Conservation (phyloP, 1,140 invertebrate species). For the Capitella teleta region DNA sequence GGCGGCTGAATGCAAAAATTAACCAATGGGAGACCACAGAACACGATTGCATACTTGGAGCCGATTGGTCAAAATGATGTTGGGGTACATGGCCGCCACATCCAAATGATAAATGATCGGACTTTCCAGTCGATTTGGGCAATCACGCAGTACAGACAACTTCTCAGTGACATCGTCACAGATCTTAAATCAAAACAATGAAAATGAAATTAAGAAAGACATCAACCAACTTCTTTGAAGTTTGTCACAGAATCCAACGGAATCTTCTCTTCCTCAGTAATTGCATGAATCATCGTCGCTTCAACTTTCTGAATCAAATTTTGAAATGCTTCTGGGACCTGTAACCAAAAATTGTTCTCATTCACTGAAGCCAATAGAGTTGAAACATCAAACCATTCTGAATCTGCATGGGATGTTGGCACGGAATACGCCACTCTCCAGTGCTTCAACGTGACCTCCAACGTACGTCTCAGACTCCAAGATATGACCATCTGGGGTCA, state of each 20-base stretch:
- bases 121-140: conserved; percentile 76
- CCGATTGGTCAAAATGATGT: conserved; percentile 96
- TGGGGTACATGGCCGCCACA: conserved; percentile 98
- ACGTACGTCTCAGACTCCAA: conserved; percentile 96
- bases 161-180: conserved; percentile 48
- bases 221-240: conserved; percentile 79
- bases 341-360: conserved; percentile 13
- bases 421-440: conserved; percentile 93
- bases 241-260: conserved; percentile 70
- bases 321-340: conserved; percentile 72
- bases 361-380: not conserved
- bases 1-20: conserved; percentile 62
- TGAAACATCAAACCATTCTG: conserved; percentile 45
- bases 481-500: conserved; percentile 85
- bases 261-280: conserved; percentile 83
- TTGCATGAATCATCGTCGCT: conserved; percentile 71
- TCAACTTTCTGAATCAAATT: conserved; percentile 71
- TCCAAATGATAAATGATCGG: conserved; percentile 98
- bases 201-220: too few species aligned
- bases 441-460: conserved; percentile 93
- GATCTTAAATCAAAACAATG: conserved; percentile 27
- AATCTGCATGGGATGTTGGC: conserved; percentile 85
- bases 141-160: conserved; percentile 64
- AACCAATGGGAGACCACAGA: too few species aligned
- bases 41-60: conserved; percentile 44